Percentiles rank a stretch among this genome's conserved stretches.
These are phyloP conservation scores for Sebastes goodei DNA, from an alignment of 2,797 vertebrate species.

Conservation along the genomic window DNA sequence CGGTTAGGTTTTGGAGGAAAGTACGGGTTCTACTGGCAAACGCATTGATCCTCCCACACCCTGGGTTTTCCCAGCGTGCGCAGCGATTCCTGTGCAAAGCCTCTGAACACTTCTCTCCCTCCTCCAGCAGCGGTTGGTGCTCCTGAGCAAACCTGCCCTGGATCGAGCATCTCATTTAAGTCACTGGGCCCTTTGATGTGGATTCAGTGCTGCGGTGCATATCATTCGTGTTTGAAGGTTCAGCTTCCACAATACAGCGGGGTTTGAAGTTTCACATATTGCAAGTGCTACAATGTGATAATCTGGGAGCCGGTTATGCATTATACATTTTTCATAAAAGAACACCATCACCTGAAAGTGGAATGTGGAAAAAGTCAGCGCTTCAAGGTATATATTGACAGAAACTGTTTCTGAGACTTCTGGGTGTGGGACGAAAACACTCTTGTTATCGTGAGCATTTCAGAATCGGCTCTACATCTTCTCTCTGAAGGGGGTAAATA, in stretches of 20 bases:
- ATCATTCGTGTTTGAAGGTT: slow-evolving; percentile 81
- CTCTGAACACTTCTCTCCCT: slow-evolving; percentile 73
- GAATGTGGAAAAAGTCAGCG: slow-evolving; percentile 72
- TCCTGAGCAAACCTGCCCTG: slow-evolving; percentile 76
- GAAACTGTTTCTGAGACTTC: slow-evolving; percentile 67
- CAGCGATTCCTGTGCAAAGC: slow-evolving; percentile 68
- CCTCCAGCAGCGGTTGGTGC: slow-evolving; percentile 63
- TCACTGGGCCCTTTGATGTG: slow-evolving; percentile 79
- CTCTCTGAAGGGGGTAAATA: slow-evolving; percentile 68
- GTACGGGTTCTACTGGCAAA: slow-evolving; percentile 60
- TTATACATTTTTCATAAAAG: slow-evolving; percentile 81
- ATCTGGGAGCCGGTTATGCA: slow-evolving; percentile 77
- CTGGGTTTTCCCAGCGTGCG: slow-evolving; percentile 69
- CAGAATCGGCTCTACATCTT: slow-evolving; percentile 66
- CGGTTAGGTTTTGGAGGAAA: slow-evolving; percentile 59
- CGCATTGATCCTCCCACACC: slow-evolving; percentile 76
- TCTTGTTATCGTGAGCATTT: slow-evolving; percentile 68
- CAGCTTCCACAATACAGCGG: slow-evolving; percentile 72
- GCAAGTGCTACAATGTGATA: slow-evolving; percentile 82
- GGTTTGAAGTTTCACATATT: slow-evolving; percentile 80
- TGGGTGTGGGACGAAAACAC: slow-evolving; percentile 67
- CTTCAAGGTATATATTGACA: slow-evolving; percentile 78
- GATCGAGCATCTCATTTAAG: slow-evolving; percentile 80
- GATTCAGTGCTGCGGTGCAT: slow-evolving; percentile 77
- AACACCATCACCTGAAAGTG: slow-evolving; percentile 75